Percentiles rank a stretch among this genome's conserved stretches.
These are phyloP conservation scores for Halcyon leucocephala DNA, from an alignment of 2,797 vertebrate species.

Conservation along the genomic window DNA sequence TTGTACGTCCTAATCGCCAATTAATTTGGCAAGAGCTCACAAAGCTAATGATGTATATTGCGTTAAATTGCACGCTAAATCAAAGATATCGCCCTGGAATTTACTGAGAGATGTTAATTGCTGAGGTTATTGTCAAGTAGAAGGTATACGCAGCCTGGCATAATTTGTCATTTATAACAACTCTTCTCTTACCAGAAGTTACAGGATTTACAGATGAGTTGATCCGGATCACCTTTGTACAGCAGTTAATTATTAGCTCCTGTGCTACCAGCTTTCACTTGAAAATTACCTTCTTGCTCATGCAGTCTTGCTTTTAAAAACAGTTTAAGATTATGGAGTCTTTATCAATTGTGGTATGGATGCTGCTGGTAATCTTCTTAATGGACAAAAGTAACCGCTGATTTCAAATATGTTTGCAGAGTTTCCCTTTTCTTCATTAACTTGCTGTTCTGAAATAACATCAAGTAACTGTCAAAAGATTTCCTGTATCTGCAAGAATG, in stretches of 20 bases:
- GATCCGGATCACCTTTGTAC: slow-evolving; percentile 39
- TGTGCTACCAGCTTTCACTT: not conserved
- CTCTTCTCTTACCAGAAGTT: not conserved
- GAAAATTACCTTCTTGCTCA: slow-evolving; percentile 11
- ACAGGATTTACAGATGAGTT: slow-evolving; percentile 59
- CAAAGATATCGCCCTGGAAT: not conserved
- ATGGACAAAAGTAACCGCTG: not conserved
- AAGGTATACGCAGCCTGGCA: not conserved
- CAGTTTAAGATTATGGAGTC: not conserved
- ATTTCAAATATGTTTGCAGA: not conserved
- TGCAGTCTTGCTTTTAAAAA: not conserved
- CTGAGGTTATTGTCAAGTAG: not conserved
- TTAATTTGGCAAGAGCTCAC: slow-evolving; percentile 5
- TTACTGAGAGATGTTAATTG: slow-evolving; percentile 33
- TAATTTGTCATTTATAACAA: not conserved
- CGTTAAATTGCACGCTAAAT: not conserved
- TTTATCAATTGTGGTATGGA: not conserved
- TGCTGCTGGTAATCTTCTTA: not conserved
- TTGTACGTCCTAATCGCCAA: not conserved
- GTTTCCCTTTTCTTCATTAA: not conserved
- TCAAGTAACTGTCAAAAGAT: not conserved
- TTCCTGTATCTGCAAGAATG: rapidly evolving
- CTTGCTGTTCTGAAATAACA: not conserved
- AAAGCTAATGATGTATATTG: not conserved
- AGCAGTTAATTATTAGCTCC: slow-evolving; percentile 57